Evolutionary conservation across 1,140 invertebrate species (phyloP).

Genomic region (Saccostrea glomerata): DNA sequence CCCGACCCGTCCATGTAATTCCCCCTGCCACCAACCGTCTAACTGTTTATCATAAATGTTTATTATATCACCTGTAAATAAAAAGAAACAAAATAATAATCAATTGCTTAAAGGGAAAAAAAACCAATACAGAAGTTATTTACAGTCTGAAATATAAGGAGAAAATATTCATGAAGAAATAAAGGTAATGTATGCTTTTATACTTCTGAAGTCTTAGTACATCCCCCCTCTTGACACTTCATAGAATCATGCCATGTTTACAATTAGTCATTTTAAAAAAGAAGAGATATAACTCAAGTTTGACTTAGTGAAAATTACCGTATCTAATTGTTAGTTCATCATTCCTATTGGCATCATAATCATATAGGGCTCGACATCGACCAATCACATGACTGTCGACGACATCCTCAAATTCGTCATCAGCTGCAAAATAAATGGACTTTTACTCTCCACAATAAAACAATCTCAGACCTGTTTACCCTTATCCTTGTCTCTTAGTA

Average conservation of each 20-base stretch:
- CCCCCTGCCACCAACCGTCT: constrained; percentile 97
- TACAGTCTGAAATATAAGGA: no score
- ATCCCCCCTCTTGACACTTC: no score
- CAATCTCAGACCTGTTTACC: no score
- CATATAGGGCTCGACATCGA: constrained; percentile 90
- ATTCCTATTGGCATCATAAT: constrained; percentile 91
- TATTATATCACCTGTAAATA: constrained; percentile 88
- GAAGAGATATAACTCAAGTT: neutral
- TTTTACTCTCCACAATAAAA: neutral
- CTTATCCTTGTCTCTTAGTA: no score
- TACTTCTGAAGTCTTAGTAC: no score
- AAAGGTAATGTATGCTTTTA: no score
- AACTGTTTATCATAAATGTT: constrained; percentile 93
- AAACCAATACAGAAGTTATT: neutral
- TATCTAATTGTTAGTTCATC: constrained; percentile 92
- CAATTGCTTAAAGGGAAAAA: neutral
- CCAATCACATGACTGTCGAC: constrained; percentile 79
- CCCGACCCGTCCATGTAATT: constrained; percentile 90
- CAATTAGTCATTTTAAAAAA: neutral
- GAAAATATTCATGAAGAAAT: neutral
- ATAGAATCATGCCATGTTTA: neutral
- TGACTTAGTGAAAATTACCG: constrained; percentile 79
- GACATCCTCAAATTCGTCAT: constrained; percentile 75
- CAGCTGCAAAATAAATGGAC: constrained; percentile 51
- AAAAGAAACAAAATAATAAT: neutral